Evolutionary conservation across 2,113 vertebrate genomes (phyloP), one percentile per base, ranked within the genome.

Genomic region (Crotophaga sulcirostris): DNA sequence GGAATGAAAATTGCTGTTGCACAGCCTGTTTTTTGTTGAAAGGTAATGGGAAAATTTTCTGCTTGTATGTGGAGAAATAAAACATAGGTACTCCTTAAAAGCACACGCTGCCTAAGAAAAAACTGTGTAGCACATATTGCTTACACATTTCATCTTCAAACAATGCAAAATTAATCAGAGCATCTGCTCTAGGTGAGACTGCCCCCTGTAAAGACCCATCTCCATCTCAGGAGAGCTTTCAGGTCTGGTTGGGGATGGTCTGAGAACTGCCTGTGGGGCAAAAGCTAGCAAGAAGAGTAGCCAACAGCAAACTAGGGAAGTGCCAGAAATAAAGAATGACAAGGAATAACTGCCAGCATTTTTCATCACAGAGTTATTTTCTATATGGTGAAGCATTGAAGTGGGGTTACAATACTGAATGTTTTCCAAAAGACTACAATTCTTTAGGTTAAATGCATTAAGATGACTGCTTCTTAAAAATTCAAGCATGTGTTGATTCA

Each of bases 11-110:
- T 28, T 80, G 58, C 70, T 82, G 52, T 24, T 87, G 28, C 66
- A 92, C 84, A 62, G 54, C 52, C 69, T 87, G 74, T 13, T 82
- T 92, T 92, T 78, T 69, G 56, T 64, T 93, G 64, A 82, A 96
- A 89, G 49, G n/a, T 55, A 95, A 87, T 25, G 54, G 51, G 60
- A 80, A 91, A 58, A 47, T 74, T 67, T 91, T 91, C 78, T 93
- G 70, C 81, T 91, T 87, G 19, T 47, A 72, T 3, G 3, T 73
- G 58, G 59, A 89, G 49, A 91, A 94, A 73, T 44, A 85, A 82
- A 91, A 81, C 45, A 45, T 0, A 82, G 42, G 49, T 40, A 51
- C 15, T 75, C 36, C 45, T 85, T 82, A 87, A 87, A 87, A 74
- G 47, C 34, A 60, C 17, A 77, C 7, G 18, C 3, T 16, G 49